Evolutionary conservation across 2,113 vertebrate genomes (phyloP), one percentile per base, ranked within the genome.

Genomic region (Passer montanus): DNA sequence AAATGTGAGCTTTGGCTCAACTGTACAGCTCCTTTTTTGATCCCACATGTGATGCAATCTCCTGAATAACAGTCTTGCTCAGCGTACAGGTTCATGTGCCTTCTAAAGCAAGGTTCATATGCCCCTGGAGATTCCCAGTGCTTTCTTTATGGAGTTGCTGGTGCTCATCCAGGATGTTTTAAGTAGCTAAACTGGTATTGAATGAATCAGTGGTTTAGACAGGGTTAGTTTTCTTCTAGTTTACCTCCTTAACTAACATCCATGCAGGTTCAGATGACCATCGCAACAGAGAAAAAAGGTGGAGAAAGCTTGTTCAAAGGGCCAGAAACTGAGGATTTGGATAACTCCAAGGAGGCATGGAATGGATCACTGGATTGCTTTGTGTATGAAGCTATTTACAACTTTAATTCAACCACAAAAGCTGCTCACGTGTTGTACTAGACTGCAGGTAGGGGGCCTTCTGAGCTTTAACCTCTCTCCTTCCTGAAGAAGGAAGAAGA

Each of bases 131-230:
- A 12, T 44, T 79, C 37, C 30, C 58, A 59, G 22, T 22, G 7
- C 2, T 46, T 79, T 28, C 15, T 27, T 52, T 19, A 31, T 11
- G 19, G 33, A 56, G 12, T 46, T 4, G 0, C 9, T 50, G 30
- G 15, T 84, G 23, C 13, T 31, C 37, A 58, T 11, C 1, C 7
- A 56, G 22, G 26, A 7, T 0, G 1, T 66, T 50, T 3, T 20
- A 30, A 62, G 47, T 28, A n/a, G 15, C 5, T n/a, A 43, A 60
- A 53, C 9, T 11, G 13, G 5, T 5, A 37, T 5, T 31, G 27
- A 67, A 53, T 27, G 18, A 24, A 10, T 35, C 44, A 18, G 14
- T 50, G 12, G 6, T 59, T 44, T 64, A 55, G n/a, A 18, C 7
- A 7, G n/a, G 2, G 2, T 63, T 68, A 5, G 27, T 33, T 68